A percentile compares a stretch with the other conserved stretches of the same genome.
Conservation (phyloP, 2,113 vertebrate genomes). For the Hemiprocne comata region DNA sequence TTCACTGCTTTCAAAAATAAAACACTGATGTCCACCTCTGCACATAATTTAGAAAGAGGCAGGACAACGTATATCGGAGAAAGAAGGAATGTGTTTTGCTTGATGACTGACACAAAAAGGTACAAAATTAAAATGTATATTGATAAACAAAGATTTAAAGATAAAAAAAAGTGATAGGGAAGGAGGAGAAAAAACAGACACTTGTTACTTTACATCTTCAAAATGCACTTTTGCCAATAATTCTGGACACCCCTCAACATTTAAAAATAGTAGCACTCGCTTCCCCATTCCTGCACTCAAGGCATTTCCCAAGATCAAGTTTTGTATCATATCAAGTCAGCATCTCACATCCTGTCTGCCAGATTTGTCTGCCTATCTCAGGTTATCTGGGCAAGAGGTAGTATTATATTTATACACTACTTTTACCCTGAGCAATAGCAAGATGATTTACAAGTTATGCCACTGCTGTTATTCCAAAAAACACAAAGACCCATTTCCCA, state of each 20-base stretch:
- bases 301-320: constrained; percentile 51
- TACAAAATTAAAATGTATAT: background rate
- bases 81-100: background rate
- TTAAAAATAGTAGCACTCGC: constrained; percentile 61
- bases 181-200: background rate
- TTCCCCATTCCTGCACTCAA: constrained; percentile 53
- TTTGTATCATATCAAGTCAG: constrained; percentile 13
- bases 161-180: background rate
- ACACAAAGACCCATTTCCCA: background rate
- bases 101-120: background rate
- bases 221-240: background rate
- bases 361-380: background rate
- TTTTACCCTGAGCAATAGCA: background rate
- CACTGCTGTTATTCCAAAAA: background rate
- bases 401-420: background rate
- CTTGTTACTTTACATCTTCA: constrained; percentile 38
- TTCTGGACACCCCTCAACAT: background rate
- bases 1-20: background rate
- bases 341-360: constrained; percentile 36
- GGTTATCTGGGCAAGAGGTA: background rate
- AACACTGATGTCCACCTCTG: background rate
- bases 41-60: background rate
- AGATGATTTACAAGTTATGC: background rate
- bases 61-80: background rate
- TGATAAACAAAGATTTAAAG: background rate